A percentile compares a stretch with the other conserved stretches of the same genome.
Evolutionary conservation across 2,888 invertebrate genomes (phyloP).

Genomic region (Hecatera dysodea): DNA sequence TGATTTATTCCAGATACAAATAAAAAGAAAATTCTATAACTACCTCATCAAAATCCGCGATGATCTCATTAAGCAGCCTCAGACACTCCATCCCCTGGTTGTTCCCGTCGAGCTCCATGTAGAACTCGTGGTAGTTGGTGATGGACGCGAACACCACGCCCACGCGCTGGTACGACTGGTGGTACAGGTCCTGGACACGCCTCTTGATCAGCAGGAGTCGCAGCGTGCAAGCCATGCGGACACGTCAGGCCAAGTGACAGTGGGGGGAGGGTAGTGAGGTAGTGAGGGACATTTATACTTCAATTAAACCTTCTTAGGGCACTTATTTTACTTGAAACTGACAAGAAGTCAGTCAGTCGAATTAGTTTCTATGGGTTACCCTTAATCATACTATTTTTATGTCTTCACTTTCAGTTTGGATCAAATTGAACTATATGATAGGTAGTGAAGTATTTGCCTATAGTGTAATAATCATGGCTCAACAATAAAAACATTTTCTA

Average conservation of each 20-base stretch:
- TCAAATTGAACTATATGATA: neutral
- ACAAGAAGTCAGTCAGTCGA: neutral
- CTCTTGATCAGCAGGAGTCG: conserved; percentile 65
- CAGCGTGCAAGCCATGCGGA: conserved; percentile 48
- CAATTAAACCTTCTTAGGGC: neutral
- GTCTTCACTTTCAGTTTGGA: neutral
- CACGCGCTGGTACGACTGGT: conserved; percentile 97
- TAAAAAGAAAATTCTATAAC: conserved; percentile 34
- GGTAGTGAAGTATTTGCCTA: neutral
- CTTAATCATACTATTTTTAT: neutral
- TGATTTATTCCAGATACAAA: neutral
- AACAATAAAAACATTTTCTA: neutral
- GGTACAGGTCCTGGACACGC: conserved; percentile 94
- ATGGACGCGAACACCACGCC: conserved; percentile 98
- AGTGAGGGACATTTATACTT: neutral
- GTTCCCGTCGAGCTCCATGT: conserved; percentile 97
- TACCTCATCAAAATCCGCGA: conserved; percentile 98
- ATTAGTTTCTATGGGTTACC: neutral
- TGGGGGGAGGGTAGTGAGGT: neutral
- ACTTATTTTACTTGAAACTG: neutral
- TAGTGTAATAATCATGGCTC: neutral
- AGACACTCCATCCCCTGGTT: conserved; percentile 98
- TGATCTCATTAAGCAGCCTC: conserved; percentile 96
- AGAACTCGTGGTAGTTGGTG: conserved; percentile 98
- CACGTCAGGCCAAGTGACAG: conserved; percentile 50